A percentile compares a stretch with the other conserved stretches of the same genome.
Evolutionary conservation across 2,888 invertebrate genomes (phyloP).

Genomic region (Protophormia terraenovae): DNA sequence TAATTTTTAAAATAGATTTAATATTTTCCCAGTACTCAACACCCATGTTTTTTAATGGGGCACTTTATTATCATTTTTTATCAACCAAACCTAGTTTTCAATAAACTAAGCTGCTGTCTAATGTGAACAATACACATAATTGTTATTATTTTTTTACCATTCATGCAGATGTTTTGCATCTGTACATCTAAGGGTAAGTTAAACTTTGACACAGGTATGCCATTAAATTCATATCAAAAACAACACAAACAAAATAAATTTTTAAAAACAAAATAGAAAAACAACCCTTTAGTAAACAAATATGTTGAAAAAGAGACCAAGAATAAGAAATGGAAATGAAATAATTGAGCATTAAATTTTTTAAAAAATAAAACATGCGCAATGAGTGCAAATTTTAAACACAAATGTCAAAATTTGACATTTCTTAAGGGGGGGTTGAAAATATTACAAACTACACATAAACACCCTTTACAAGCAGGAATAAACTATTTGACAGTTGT

Average conservation of each 20-base stretch:
- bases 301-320: not conserved
- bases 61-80: too few species aligned
- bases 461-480: not conserved
- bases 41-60: too few species aligned
- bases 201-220: slow-evolving; percentile 37
- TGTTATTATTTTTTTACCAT: not conserved
- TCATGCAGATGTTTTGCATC: not conserved
- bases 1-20: too few species aligned
- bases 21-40: too few species aligned
- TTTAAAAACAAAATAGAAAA: slow-evolving; percentile 29
- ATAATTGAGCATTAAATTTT: slow-evolving; percentile 3
- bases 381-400: not conserved
- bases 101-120: too few species aligned
- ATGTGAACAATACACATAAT: too few species aligned
- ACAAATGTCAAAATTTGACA: slow-evolving; percentile 55
- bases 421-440: slow-evolving; percentile 15
- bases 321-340: not conserved
- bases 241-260: not conserved
- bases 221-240: not conserved
- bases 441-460: not conserved
- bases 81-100: too few species aligned
- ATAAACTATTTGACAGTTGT: slow-evolving; percentile 27
- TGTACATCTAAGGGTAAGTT: not conserved
- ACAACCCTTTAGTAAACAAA: slow-evolving; percentile 35
- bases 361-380: slow-evolving; percentile 39